Evolutionary conservation across 2,888 invertebrate species (phyloP).

Genomic region (Drosophila atripex): DNA sequence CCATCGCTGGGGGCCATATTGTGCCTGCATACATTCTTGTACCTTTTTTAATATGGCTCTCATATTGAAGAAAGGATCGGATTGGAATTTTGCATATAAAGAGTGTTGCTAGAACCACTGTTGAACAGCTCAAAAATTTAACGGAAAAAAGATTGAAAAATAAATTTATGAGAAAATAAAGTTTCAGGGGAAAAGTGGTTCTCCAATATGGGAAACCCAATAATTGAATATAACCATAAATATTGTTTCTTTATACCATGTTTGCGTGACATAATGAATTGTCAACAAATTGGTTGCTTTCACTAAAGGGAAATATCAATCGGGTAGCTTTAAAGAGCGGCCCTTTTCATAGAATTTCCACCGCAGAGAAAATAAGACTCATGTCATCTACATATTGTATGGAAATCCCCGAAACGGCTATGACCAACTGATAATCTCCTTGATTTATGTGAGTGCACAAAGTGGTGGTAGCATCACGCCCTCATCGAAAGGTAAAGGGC

Average conservation of each 20-base stretch:
- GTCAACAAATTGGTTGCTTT: conserved; percentile 1
- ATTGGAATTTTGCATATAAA: too few relatives aligned
- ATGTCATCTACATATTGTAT: conserved; percentile 77
- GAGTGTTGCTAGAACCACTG: too few relatives aligned
- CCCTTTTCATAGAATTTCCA: background rate
- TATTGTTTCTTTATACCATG: background rate
- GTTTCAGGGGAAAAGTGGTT: too few relatives aligned
- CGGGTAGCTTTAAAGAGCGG: background rate
- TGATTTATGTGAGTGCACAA: conserved; percentile 72
- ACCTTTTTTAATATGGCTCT: too few relatives aligned
- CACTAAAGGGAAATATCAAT: background rate
- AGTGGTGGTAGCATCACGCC: conserved; percentile 11
- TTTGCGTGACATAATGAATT: background rate
- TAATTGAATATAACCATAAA: too few relatives aligned
- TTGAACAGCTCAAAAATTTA: too few relatives aligned
- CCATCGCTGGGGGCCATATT: too few relatives aligned
- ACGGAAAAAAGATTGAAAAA: too few relatives aligned
- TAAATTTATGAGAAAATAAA: too few relatives aligned
- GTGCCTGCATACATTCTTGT: too few relatives aligned
- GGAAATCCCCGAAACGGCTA: conserved; percentile 73
- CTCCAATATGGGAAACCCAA: too few relatives aligned
- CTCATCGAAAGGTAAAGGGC: conserved; percentile 16
- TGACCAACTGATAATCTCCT: conserved; percentile 75
- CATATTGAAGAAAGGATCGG: too few relatives aligned
- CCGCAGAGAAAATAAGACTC: conserved; percentile 25